Conservation (phyloP, 2,888 invertebrate species). For the Lottia scabra region DNA sequence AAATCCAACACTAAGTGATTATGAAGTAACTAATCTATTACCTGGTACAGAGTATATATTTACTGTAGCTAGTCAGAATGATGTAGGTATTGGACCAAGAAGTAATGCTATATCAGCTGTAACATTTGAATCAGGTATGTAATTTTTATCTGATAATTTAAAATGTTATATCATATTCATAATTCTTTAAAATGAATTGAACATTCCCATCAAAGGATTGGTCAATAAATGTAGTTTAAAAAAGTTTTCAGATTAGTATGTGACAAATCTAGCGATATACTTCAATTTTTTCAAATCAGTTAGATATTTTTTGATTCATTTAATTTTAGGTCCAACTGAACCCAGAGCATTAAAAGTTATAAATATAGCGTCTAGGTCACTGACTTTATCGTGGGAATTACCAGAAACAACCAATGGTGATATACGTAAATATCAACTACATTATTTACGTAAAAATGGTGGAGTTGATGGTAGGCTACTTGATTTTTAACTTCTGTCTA, state of each 20-base stretch:
- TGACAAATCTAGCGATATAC: too few species aligned
- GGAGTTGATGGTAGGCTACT: too few species aligned
- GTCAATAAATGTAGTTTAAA: too few species aligned
- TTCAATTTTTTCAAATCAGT: too few species aligned
- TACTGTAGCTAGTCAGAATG: constrained; percentile 48
- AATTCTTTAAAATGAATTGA: too few species aligned
- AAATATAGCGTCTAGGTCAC: constrained; percentile 33
- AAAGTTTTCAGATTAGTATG: too few species aligned
- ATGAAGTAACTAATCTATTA: constrained; percentile 41
- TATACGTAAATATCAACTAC: constrained; percentile 53
- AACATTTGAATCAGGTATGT: constrained; percentile 54
- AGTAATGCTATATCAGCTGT: constrained; percentile 46
- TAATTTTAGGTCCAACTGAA: constrained; percentile 47
- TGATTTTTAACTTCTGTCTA: too few species aligned
- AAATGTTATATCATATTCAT: background rate
- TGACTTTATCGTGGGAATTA: constrained; percentile 54
- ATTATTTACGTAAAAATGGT: constrained; percentile 22
- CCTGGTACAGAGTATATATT: constrained; percentile 56
- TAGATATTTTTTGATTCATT: too few species aligned
- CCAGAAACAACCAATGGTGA: constrained; percentile 53
- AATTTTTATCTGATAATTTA: background rate
- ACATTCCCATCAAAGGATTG: too few species aligned
- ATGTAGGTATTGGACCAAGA: constrained; percentile 48
- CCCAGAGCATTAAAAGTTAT: constrained; percentile 42
- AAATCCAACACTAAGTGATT: constrained; percentile 24